Conservation (phyloP, 2,797 vertebrate species). For the Liasis olivaceus region DNA sequence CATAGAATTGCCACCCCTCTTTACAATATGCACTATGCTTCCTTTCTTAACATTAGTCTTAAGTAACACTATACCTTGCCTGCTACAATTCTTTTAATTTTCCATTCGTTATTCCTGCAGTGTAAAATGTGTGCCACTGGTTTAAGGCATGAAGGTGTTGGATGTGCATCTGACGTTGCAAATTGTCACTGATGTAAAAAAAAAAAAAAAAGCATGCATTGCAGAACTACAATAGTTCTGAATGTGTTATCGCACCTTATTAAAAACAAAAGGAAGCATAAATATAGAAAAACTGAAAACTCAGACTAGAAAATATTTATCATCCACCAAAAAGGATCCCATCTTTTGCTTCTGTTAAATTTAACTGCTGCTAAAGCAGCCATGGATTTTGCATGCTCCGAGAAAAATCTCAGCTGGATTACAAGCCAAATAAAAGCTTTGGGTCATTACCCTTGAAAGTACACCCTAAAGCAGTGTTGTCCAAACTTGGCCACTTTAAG, state of each 20-base stretch:
- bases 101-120: background rate
- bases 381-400: background rate
- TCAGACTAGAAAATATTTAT: background rate
- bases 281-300: background rate
- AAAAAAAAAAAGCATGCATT: constrained; percentile 16
- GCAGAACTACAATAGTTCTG: background rate
- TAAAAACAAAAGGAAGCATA: background rate
- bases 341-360: rapidly evolving
- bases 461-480: too few species aligned
- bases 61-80: background rate
- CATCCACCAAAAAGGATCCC: background rate
- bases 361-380: rapidly evolving
- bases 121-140: background rate
- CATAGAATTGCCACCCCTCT: background rate
- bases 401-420: background rate
- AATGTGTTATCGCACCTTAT: rapidly evolving
- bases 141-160: constrained; percentile 9
- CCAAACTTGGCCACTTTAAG: too few species aligned
- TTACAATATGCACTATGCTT: background rate
- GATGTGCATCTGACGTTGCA: constrained; percentile 3
- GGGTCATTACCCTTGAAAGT: constrained; percentile 15
- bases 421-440: background rate
- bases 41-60: background rate
- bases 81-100: background rate
- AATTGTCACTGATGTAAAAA: background rate